These are phyloP conservation scores for Pollenia amentaria DNA, from an alignment of 2,888 invertebrate species.

Conservation along the genomic window DNA sequence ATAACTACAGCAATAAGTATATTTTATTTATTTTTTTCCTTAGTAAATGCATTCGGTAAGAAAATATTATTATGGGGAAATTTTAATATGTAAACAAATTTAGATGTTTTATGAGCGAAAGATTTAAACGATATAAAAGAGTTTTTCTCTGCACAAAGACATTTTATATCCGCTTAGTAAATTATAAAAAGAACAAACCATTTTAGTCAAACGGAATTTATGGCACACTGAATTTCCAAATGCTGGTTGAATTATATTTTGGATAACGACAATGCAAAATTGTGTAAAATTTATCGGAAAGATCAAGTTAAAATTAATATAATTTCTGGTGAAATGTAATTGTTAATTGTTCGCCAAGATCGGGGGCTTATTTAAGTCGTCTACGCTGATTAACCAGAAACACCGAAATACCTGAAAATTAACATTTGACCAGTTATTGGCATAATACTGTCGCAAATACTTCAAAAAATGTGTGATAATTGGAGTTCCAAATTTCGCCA, in stretches of 20 bases:
- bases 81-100: not conserved
- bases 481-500: too few species aligned
- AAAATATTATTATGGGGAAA: slow-evolving; percentile 3
- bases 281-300: too few species aligned
- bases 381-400: too few species aligned
- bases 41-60: not conserved
- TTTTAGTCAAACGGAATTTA: not conserved
- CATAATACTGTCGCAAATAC: too few species aligned
- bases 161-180: slow-evolving; percentile 9
- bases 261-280: not conserved
- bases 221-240: slow-evolving; percentile 22
- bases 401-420: too few species aligned
- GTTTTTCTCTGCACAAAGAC: not conserved
- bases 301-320: too few species aligned
- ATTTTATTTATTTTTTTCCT: not conserved
- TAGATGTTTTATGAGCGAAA: not conserved
- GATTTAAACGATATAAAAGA: not conserved
- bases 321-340: too few species aligned
- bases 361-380: too few species aligned
- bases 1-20: not conserved
- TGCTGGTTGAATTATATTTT: slow-evolving; percentile 11
- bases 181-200: slow-evolving; percentile 10
- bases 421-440: too few species aligned
- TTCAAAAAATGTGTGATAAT: too few species aligned
- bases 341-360: too few species aligned